Evolutionary conservation across 2,113 vertebrate genomes (phyloP).

Genomic region (Sapayoa aenigma): DNA sequence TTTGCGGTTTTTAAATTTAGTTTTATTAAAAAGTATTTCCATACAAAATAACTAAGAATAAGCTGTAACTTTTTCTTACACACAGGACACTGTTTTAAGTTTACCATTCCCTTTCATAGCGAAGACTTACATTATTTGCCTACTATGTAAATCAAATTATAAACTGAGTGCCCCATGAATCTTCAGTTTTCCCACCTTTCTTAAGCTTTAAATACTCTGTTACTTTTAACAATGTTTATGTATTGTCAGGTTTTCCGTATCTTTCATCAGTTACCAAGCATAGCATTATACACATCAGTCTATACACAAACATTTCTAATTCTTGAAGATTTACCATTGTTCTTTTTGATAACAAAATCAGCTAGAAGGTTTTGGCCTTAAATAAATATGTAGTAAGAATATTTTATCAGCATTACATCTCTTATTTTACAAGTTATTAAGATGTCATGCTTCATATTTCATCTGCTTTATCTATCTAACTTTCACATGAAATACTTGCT

Average conservation of each 20-base stretch:
- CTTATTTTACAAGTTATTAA: neutral
- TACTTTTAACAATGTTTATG: neutral
- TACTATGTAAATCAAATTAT: neutral
- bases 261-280: neutral
- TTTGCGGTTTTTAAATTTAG: neutral
- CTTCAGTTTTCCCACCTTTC: neutral
- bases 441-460: neutral
- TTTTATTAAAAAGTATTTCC: neutral
- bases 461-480: neutral
- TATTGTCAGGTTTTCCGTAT: neutral
- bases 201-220: neutral
- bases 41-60: neutral
- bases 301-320: neutral
- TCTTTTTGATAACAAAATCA: neutral
- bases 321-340: neutral
- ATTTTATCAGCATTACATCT: neutral
- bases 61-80: neutral
- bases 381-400: neutral
- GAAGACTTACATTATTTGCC: neutral
- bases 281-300: neutral
- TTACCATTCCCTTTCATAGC: neutral
- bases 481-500: neutral
- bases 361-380: neutral
- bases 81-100: neutral
- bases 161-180: neutral